phyloP scores from a whole-genome alignment of 2,888 invertebrate species.

The Listrodromus nycthemerus region DNA sequence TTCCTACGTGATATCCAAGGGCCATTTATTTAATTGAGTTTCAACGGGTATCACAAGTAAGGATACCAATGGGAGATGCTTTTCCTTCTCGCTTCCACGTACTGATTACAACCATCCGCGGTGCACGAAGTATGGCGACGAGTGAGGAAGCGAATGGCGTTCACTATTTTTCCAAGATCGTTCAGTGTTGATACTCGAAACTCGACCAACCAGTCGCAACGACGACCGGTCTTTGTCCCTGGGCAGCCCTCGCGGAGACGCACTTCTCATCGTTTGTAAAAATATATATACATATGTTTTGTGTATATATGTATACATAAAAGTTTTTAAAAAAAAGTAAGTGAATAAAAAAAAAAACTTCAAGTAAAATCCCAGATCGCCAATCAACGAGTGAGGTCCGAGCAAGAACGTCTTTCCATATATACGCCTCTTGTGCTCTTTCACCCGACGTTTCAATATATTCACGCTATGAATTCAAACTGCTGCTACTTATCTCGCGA shows the following conservation, averaged over 20 bases:
- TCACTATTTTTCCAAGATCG: slow-evolving; percentile 59
- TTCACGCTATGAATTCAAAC: slow-evolving; percentile 47
- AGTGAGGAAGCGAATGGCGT: slow-evolving; percentile 19
- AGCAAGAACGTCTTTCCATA: slow-evolving; percentile 9
- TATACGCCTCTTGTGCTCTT: slow-evolving; percentile 19
- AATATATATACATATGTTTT: not conserved
- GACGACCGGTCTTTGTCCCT: slow-evolving; percentile 35
- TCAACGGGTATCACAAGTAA: slow-evolving; percentile 29
- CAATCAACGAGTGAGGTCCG: slow-evolving; percentile 14
- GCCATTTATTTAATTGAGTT: slow-evolving; percentile 60
- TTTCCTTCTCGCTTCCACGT: slow-evolving; percentile 41
- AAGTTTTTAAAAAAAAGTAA: slow-evolving; percentile 9
- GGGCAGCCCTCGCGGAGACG: slow-evolving; percentile 33
- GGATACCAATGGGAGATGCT: slow-evolving; percentile 31
- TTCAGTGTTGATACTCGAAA: slow-evolving; percentile 61
- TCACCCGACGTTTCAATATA: slow-evolving; percentile 47
- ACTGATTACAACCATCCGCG: slow-evolving; percentile 33
- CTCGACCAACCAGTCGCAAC: slow-evolving; percentile 60
- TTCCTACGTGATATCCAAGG: slow-evolving; percentile 53
- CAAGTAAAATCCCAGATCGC: slow-evolving; percentile 36
- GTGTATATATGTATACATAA: not conserved
- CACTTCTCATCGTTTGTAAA: slow-evolving; percentile 27
- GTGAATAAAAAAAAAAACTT: slow-evolving; percentile 6
- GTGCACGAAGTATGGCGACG: not conserved
- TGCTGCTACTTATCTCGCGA: slow-evolving; percentile 44